phyloP scores from a whole-genome alignment of 2,888 invertebrate species.

The Lampropteryx suffumata region DNA sequence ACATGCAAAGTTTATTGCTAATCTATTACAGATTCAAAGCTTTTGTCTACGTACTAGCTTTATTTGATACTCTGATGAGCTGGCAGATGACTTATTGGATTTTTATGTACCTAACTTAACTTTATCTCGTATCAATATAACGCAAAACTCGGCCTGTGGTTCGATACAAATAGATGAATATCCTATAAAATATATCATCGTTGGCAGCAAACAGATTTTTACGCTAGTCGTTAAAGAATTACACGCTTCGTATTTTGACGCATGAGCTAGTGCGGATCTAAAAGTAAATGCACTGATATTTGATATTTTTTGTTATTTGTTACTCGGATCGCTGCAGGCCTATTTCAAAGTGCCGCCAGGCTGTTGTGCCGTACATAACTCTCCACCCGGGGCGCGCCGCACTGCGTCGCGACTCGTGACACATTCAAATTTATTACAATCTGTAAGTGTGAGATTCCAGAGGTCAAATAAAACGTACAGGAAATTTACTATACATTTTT shows the following conservation, averaged over 20 bases:
- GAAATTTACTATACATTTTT: background rate
- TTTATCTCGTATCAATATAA: background rate
- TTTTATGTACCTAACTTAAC: background rate
- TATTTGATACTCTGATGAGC: conserved; percentile 6
- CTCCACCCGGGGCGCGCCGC: conserved; percentile 48
- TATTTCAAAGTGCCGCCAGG: conserved; percentile 41
- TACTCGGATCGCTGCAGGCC: conserved; percentile 32
- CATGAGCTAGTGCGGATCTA: conserved; percentile 25
- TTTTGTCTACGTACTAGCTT: conserved; percentile 7
- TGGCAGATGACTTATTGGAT: background rate
- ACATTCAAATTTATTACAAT: conserved; percentile 64
- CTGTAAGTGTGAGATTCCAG: conserved; percentile 33
- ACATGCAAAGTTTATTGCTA: conserved; percentile 26
- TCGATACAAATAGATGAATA: conserved; percentile 5
- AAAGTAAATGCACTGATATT: conserved; percentile 29
- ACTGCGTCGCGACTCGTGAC: conserved; percentile 62
- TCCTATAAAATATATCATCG: conserved; percentile 20
- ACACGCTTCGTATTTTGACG: conserved; percentile 28
- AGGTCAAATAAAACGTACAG: conserved; percentile 21
- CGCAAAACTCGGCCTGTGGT: background rate
- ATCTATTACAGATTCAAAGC: conserved; percentile 25
- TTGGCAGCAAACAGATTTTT: conserved; percentile 24
- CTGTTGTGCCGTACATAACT: conserved; percentile 38
- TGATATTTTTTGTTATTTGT: conserved; percentile 32
- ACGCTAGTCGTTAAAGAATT: conserved; percentile 26